Percentiles rank a stretch among this genome's conserved stretches.
Evolutionary conservation across 1,140 invertebrate species (phyloP).

Genomic region (Aphis gossypii): DNA sequence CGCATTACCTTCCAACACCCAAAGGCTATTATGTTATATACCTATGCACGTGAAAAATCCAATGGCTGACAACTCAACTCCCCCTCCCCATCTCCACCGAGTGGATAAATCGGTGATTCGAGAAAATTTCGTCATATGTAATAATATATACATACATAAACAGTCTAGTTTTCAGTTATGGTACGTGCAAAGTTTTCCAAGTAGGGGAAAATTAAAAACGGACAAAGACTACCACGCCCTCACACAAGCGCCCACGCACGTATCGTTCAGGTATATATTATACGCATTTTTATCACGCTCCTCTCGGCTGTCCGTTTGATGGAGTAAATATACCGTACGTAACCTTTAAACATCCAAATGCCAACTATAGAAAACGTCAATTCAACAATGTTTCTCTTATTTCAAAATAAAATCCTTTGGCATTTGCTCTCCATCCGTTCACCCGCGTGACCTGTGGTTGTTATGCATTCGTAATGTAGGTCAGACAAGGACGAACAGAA

Average conservation of each 20-base stretch:
- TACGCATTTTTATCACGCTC: neutral
- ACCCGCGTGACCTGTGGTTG: neutral
- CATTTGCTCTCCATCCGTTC: neutral
- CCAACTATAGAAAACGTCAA: conserved; percentile 1
- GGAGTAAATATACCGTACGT: neutral
- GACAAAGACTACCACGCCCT: neutral
- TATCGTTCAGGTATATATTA: neutral
- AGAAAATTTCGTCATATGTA: neutral
- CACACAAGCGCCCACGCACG: neutral
- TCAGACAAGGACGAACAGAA: neutral
- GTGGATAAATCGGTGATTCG: neutral
- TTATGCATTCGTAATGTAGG: neutral
- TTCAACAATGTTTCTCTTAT: neutral
- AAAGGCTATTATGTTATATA: neutral
- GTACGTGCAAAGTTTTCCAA: neutral
- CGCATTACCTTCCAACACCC: neutral
- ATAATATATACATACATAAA: neutral
- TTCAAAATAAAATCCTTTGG: conserved; percentile 1
- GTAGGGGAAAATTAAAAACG: neutral
- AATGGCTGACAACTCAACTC: neutral
- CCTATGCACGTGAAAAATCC: neutral
- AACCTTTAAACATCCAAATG: conserved; percentile 29
- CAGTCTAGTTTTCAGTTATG: neutral
- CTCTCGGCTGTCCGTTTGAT: neutral
- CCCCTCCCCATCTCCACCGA: no score